phyloP scores from a whole-genome alignment of 2,888 invertebrate genomes.

The Elysia crispata region DNA sequence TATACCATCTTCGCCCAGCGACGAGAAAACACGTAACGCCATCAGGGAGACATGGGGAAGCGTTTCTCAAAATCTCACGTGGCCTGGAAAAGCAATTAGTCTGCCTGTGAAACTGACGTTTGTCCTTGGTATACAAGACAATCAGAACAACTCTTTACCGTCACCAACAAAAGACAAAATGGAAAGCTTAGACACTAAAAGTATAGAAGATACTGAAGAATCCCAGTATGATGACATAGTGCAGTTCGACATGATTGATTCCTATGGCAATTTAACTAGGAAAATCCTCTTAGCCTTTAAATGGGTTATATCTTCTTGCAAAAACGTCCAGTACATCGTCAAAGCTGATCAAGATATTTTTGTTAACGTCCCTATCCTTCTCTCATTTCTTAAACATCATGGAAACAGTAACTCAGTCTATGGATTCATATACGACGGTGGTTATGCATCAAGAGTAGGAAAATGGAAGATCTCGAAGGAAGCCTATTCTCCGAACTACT shows the following conservation, averaged over 20 bases:
- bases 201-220: too few relatives aligned
- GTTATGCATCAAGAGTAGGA: constrained; percentile 23
- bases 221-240: constrained; percentile 29
- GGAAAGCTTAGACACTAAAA: too few relatives aligned
- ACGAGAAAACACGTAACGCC: too few relatives aligned
- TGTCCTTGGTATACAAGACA: too few relatives aligned
- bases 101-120: too few relatives aligned
- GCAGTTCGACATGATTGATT: constrained; percentile 39
- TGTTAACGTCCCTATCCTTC: constrained; percentile 37
- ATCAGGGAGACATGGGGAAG: too few relatives aligned
- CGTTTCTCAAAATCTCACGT: too few relatives aligned
- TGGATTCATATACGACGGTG: constrained; percentile 30
- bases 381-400: constrained; percentile 32
- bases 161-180: too few relatives aligned
- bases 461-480: constrained; percentile 35
- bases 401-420: constrained; percentile 41
- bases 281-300: constrained; percentile 34
- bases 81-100: too few relatives aligned
- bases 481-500: constrained; percentile 16
- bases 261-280: constrained; percentile 40
- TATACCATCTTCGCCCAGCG: too few relatives aligned
- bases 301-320: constrained; percentile 6
- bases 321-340: constrained; percentile 12
- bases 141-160: too few relatives aligned
- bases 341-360: constrained; percentile 47